Conservation (phyloP, 2,113 vertebrate genomes). For the Pantherophis guttatus region DNA sequence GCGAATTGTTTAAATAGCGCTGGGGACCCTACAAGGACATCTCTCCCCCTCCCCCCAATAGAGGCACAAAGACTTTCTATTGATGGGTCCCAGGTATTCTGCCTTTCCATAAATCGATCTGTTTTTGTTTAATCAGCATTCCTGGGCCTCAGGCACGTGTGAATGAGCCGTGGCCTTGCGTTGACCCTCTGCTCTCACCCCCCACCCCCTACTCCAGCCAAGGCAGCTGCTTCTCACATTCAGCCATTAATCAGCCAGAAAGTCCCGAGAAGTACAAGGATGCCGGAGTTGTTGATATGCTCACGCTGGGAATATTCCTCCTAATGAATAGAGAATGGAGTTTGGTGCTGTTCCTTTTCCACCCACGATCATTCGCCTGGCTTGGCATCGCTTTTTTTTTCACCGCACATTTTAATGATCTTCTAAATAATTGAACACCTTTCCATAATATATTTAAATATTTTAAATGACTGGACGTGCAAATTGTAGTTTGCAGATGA, state of each 20-base stretch:
- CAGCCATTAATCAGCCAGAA: background rate
- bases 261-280: background rate
- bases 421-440: constrained; percentile 17
- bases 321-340: background rate
- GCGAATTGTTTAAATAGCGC: background rate
- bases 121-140: background rate
- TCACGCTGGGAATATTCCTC: background rate
- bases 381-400: background rate
- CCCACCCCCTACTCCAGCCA: too few relatives aligned
- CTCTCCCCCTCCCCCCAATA: background rate
- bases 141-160: background rate
- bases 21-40: background rate
- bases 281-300: background rate
- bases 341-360: background rate
- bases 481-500: background rate
- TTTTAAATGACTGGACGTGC: constrained; percentile 13
- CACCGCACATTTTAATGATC: constrained; percentile 11
- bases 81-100: background rate
- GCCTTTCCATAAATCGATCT: background rate
- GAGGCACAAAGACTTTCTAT: background rate
- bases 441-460: constrained; percentile 24
- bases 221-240: background rate
- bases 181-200: background rate
- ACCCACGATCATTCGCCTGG: background rate
- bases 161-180: background rate